Base-by-base conservation (phyloP, 2,113 vertebrate species). In the Bos javanicus region DNA sequence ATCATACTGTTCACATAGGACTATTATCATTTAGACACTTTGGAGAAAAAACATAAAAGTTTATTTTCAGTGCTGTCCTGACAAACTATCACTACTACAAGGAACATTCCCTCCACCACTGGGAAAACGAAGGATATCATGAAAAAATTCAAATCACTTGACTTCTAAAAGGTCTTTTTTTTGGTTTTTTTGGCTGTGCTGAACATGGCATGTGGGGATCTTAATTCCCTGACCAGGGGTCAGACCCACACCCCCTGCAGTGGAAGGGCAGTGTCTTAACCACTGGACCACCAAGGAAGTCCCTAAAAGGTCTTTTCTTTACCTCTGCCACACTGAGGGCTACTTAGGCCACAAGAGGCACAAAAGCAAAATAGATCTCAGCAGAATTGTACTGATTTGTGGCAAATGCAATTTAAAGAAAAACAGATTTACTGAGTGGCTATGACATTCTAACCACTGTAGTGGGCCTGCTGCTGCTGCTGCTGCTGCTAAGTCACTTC, bases 21-120 rank as follows among this genome's bases (percentile, higher is more conserved):
- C 78, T 36, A 71, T 54, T 82, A 88, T 74, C 17, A 83, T 81
- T 74, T 87, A 90, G 2, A 59, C 11, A 92, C 3, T 52, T 82
- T 57, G 60, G 5, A 30, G 87, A 39, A 98, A 97, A 95, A 94
- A 93, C 71, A 30, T 9, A 28, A 78, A 84, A 80, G 36, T 74
- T 93, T 92, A 62, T 88, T 93, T 89, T 93, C n/a, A 80, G 30
- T 67, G 50, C 33, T 89, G 26, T 26, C 59, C 17, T 92, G 64
- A 91, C 54, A 95, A 52, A 96, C 10, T 81, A 54, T 50, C 21
- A 60, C 26, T 90, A n/a, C 60, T 84, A 80, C 5, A 87, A 94
- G 19, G 25, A 93, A 84, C 11, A 52, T 60, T 60, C 59, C 33
- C 23, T 97, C 21, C 8, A 78, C 78, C 71, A 60, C 60, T 6